Base-by-base conservation (phyloP, 2,888 invertebrate species). In the Hartigia nigra region DNA sequence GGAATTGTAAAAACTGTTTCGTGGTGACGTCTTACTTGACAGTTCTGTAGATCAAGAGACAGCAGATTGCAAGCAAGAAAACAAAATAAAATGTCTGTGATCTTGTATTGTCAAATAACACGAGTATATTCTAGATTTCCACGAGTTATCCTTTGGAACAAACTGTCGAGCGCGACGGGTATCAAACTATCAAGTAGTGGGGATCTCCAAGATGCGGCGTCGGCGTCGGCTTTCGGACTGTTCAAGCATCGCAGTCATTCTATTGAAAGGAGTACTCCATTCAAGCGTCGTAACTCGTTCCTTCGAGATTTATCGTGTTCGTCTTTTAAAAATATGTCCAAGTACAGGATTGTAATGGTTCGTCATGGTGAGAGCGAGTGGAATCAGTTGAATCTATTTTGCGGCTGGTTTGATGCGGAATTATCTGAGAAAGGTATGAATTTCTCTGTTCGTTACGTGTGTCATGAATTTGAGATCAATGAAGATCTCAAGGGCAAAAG, bases 281-380 rank as follows among this genome's bases (percentile, higher is more conserved):
- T 77, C 69, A 14, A 23, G 12, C 23, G 5, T 32, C 34, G 77
- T 69, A 55, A 78, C 39, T 69, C 69, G 74, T 31, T 23, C 35
- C 12, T 36, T n/a, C 69, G 75, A 77, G 74, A 79, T 70, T 70
- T 76, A 74, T 76, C 77, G 76, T 39, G 37, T 55, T 77, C 11
- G 36, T 77, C 36, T 69, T 31, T 77, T 55, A 77, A 81, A 82
- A 85, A 80, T 76, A 91, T 91, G 91, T 86, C 91, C 9, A 94
- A 93, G 86, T 94, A 94, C 83, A 92, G 91, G 85, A 92, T 94
- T 90, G 94, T 94, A 72, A 94, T 94, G 94, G 93, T 94, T 81
- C 93, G 95, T 82, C 95, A 95, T 86, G 95, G 94, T 72, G 94
- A 95, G 86, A 94, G 94, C 79, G 94, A 94, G 86, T 94, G 94